A percentile compares a stretch with the other conserved stretches of the same genome.
These are phyloP conservation scores for Drosophila mimetica DNA, from an alignment of 2,888 invertebrate genomes.

Conservation along the genomic window DNA sequence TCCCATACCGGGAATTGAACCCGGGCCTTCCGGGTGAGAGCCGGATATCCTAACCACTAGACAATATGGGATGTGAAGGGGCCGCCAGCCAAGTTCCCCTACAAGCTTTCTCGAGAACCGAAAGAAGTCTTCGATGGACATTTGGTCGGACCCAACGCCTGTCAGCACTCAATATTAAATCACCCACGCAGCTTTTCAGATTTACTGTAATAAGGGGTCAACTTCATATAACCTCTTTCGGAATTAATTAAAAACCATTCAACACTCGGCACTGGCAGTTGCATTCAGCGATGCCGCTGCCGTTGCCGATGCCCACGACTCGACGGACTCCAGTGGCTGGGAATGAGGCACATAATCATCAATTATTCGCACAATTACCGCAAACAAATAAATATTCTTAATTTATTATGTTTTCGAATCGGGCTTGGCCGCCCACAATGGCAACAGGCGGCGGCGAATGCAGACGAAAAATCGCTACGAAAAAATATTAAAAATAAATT, in stretches of 20 bases:
- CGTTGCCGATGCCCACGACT: constrained; percentile 11
- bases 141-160: background rate
- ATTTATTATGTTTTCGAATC: constrained; percentile 72
- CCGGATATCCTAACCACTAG: constrained; percentile 85
- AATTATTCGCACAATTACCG: constrained; percentile 79
- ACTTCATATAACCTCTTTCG: constrained; percentile 42
- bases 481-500: constrained; percentile 68
- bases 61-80: constrained; percentile 29
- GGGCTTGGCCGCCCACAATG: constrained; percentile 66
- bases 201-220: constrained; percentile 41
- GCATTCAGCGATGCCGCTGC: constrained; percentile 9
- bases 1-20: constrained; percentile 91
- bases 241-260: constrained; percentile 68
- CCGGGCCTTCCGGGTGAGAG: constrained; percentile 88
- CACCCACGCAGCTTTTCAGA: constrained; percentile 9
- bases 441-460: constrained; percentile 31
- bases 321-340: constrained; percentile 45
- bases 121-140: background rate
- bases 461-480: constrained; percentile 46
- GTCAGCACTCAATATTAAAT: constrained; percentile 13
- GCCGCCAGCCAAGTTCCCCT: fast-evolving
- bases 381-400: constrained; percentile 79
- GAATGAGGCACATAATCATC: constrained; percentile 70
- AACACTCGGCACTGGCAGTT: constrained; percentile 36
- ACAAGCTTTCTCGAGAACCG: background rate